A percentile compares a stretch with the other conserved stretches of the same genome.
Evolutionary conservation across 1,140 invertebrate genomes (phyloP).

Genomic region (Trypoxylus dichotomus): DNA sequence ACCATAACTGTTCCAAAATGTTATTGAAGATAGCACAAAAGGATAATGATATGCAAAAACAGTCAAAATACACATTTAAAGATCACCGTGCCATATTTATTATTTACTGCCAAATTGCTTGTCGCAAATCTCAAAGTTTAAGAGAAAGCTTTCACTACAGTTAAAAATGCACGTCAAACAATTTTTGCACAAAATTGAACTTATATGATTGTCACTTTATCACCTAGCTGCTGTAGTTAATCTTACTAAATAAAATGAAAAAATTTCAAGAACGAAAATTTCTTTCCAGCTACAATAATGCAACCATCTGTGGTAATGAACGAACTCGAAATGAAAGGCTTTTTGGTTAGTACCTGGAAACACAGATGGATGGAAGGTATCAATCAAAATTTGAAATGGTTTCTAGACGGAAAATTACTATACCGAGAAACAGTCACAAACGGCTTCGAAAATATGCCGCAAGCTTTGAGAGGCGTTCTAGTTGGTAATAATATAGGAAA

Average conservation of each 20-base stretch:
- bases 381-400: constrained; percentile 60
- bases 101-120: too few relatives aligned
- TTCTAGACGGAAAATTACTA: constrained; percentile 62
- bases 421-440: constrained; percentile 62
- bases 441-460: constrained; percentile 66
- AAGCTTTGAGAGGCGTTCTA: constrained; percentile 64
- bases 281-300: constrained; percentile 53
- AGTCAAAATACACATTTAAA: too few relatives aligned
- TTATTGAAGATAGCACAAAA: too few relatives aligned
- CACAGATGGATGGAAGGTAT: constrained; percentile 60
- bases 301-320: constrained; percentile 59
- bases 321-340: constrained; percentile 64
- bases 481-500: constrained; percentile 66
- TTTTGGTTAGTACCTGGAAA: constrained; percentile 57
- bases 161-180: too few relatives aligned
- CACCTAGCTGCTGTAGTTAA: neutral
- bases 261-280: neutral
- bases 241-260: neutral
- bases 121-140: too few relatives aligned
- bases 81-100: too few relatives aligned
- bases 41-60: too few relatives aligned
- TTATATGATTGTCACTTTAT: constrained; percentile 41
- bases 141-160: too few relatives aligned
- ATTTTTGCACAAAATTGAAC: too few relatives aligned
- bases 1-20: too few relatives aligned